Conservation (phyloP, 2,888 invertebrate species). For the Nymphalis c-album region DNA sequence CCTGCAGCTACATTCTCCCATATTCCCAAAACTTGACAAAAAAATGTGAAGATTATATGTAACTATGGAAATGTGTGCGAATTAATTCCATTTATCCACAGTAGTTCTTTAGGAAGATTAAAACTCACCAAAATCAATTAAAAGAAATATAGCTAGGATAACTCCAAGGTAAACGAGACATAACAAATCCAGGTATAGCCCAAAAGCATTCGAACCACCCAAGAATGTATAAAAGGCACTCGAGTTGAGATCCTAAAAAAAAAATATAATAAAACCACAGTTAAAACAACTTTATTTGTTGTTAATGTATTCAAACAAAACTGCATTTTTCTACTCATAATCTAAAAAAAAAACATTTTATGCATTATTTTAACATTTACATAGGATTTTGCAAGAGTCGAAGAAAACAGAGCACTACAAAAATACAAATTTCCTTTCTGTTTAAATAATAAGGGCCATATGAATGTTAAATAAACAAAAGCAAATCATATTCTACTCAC, state of each 20-base stretch:
- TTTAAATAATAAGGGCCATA: not conserved
- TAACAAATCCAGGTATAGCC: conserved; percentile 87
- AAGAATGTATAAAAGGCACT: conserved; percentile 86
- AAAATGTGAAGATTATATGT: too few relatives aligned
- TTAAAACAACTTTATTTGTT: too few relatives aligned
- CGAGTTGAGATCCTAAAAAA: conserved; percentile 84
- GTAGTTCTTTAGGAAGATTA: not conserved
- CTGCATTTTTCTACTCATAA: too few relatives aligned
- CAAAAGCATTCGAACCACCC: conserved; percentile 85
- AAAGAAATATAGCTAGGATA: conserved; percentile 84
- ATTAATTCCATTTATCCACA: too few relatives aligned
- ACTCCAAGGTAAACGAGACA: conserved; percentile 84
- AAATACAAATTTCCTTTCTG: not conserved
- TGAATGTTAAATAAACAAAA: not conserved
- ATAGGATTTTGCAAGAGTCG: too few relatives aligned
- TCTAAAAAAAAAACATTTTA: too few relatives aligned
- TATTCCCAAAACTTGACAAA: too few relatives aligned
- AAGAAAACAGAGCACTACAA: too few relatives aligned
- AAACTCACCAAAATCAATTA: conserved; percentile 80
- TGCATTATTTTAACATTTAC: too few relatives aligned
- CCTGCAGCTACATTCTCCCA: too few relatives aligned
- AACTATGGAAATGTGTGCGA: too few relatives aligned
- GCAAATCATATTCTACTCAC: not conserved
- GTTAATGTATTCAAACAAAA: too few relatives aligned
- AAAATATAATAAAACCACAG: not conserved